phyloP scores from a whole-genome alignment of 2,113 vertebrate species.

The Parus major region DNA sequence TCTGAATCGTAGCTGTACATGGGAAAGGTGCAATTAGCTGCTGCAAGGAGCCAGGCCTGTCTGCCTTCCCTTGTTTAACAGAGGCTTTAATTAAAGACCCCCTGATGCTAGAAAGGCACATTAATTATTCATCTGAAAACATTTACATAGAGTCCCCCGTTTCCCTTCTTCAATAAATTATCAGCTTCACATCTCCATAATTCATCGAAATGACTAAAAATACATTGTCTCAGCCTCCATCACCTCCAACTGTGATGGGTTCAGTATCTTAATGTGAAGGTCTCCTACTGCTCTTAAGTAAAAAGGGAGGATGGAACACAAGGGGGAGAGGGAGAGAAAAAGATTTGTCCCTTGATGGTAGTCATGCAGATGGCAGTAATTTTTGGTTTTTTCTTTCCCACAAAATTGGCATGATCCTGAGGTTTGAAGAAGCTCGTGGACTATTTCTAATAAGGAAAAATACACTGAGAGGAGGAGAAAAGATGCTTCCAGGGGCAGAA shows the following conservation, averaged over 20 bases:
- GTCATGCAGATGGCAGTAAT: slow-evolving; percentile 18
- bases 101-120: slow-evolving; percentile 77
- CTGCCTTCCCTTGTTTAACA: slow-evolving; percentile 77
- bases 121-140: slow-evolving; percentile 86
- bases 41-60: slow-evolving; percentile 52
- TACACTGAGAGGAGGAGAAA: background rate
- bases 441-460: slow-evolving; percentile 4
- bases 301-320: background rate
- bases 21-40: slow-evolving; percentile 74
- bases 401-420: slow-evolving; percentile 10
- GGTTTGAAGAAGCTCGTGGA: slow-evolving; percentile 17
- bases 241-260: slow-evolving; percentile 42
- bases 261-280: slow-evolving; percentile 66
- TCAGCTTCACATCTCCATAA: slow-evolving; percentile 80
- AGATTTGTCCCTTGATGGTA: slow-evolving; percentile 40
- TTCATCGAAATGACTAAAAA: slow-evolving; percentile 83
- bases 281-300: slow-evolving; percentile 59
- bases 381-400: slow-evolving; percentile 40
- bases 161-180: slow-evolving; percentile 82
- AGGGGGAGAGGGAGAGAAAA: background rate
- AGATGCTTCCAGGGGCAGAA: background rate
- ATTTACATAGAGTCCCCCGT: slow-evolving; percentile 80
- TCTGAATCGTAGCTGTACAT: slow-evolving; percentile 41
- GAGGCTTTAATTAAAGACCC: slow-evolving; percentile 82
- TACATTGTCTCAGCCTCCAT: slow-evolving; percentile 71